Evolutionary conservation across 2,113 vertebrate genomes (phyloP), one percentile per base, ranked within the genome.

Genomic region (Motacilla tschutschensis): DNA sequence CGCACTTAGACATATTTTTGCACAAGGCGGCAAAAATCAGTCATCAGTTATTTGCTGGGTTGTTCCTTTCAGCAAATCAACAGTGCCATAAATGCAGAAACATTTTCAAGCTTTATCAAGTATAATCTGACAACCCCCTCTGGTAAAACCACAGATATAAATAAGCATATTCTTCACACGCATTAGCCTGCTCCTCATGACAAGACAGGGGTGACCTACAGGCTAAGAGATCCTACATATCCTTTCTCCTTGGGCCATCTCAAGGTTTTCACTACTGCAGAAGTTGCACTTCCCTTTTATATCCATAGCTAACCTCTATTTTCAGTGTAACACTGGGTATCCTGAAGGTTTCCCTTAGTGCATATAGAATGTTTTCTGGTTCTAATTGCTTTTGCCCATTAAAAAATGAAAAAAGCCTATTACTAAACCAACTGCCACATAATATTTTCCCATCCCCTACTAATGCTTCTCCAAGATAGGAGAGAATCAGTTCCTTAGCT

Each of bases 81-180:
- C 79, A 92, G 62, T 79, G 69, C 83, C 54, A 85, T 83, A 85
- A 94, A 80, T 7, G 58, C 83, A 94, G 77, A 89, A 92, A 88
- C 11, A 75, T 85, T 89, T 93, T 94, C 83, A 93, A 89, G 85
- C 65, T 93, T 95, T 94, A 91, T 94, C 88, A 91, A 88, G 65
- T 81, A 87, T 67, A 87, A 92, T 89, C 82, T 94, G 91, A 93
- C 93, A 93, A 74, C 22, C 79, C 79, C 76, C 79, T 93, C 90
- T 47, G 85, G 91, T 92, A 93, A 94, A 93, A 91, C 73, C 70
- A 89, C 83, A 92, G 73, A 91, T 83, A 85, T 46, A 91, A 93
- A 71, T 94, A 90, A 81, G 85, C 55, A 50, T 93, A 58, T 83
- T 91, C 93, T 94, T 95, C 87, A 85, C 80, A 85, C 19, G 6